Conservation (phyloP, 2,888 invertebrate species). For the Escarpia spicata region DNA sequence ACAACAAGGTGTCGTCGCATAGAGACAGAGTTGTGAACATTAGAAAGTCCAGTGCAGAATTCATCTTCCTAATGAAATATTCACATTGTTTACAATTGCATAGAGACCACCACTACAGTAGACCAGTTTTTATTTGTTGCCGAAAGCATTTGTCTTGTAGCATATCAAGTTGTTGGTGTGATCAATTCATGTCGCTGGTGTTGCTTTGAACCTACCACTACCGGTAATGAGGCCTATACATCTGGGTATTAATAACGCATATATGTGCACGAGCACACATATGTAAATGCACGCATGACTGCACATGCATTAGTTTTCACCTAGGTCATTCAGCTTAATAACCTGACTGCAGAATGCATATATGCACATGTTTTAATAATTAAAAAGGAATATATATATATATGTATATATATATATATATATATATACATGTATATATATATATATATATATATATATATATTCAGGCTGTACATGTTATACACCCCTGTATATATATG, state of each 20-base stretch:
- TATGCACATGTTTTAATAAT: no score
- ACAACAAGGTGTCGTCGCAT: not conserved
- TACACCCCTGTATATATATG: no score
- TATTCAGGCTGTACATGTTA: not conserved
- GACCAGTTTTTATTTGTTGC: not conserved
- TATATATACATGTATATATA: not conserved
- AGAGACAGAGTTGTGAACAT: not conserved
- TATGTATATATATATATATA: no score
- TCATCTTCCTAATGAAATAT: not conserved
- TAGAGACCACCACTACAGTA: not conserved
- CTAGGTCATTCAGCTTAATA: no score
- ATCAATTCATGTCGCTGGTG: not conserved
- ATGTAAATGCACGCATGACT: no score
- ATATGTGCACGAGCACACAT: no score
- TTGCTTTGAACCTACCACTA: no score
- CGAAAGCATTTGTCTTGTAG: not conserved
- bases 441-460: not conserved
- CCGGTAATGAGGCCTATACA: no score
- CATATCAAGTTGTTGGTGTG: not conserved
- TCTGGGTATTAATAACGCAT: no score
- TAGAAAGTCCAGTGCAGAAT: not conserved
- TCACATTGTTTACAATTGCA: not conserved
- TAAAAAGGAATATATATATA: no score
- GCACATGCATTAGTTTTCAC: no score
- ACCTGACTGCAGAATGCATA: no score